Conservation (phyloP, 1,140 invertebrate genomes). For the Drosophila sp. region DNA sequence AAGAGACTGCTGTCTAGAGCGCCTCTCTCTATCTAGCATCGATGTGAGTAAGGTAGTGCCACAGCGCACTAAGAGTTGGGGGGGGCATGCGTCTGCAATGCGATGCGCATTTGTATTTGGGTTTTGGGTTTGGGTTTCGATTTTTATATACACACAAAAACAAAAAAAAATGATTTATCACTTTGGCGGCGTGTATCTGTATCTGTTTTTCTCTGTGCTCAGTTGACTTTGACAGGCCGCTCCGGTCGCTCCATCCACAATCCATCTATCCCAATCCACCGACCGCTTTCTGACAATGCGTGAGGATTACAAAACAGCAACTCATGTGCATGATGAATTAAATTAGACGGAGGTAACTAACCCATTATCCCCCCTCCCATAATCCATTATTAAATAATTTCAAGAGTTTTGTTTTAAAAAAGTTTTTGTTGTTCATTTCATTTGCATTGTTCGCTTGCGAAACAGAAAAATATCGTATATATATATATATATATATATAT, state of each 20-base stretch:
- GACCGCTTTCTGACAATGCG: conserved; percentile 24
- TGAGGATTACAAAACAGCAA: conserved; percentile 77
- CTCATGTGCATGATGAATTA: conserved; percentile 80
- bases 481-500: conserved; percentile 66
- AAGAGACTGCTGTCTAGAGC: conserved; percentile 30
- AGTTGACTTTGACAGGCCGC: conserved; percentile 73
- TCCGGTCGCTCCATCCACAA: not conserved
- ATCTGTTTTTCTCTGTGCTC: conserved; percentile 28
- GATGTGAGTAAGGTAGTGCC: conserved; percentile 10
- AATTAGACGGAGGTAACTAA: conserved; percentile 55
- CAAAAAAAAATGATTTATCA: conserved; percentile 77
- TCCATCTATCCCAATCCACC: not conserved
- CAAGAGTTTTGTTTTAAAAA: conserved; percentile 74
- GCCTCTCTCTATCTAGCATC: not conserved
- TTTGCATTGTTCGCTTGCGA: conserved; percentile 79
- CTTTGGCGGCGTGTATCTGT: conserved; percentile 42
- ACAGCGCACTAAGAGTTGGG: conserved; percentile 16
- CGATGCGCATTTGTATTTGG: conserved; percentile 65
- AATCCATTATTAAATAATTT: conserved; percentile 36
- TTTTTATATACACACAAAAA: not conserved
- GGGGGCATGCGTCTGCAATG: conserved; percentile 40
- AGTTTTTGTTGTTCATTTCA: conserved; percentile 76
- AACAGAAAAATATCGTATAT: conserved; percentile 77
- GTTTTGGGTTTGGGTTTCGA: not conserved
- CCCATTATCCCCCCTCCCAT: conserved; percentile 2